These are phyloP conservation scores for Plumapathes pennacea DNA, from an alignment of 92 coral and sea anemone species.

Conservation along the genomic window DNA sequence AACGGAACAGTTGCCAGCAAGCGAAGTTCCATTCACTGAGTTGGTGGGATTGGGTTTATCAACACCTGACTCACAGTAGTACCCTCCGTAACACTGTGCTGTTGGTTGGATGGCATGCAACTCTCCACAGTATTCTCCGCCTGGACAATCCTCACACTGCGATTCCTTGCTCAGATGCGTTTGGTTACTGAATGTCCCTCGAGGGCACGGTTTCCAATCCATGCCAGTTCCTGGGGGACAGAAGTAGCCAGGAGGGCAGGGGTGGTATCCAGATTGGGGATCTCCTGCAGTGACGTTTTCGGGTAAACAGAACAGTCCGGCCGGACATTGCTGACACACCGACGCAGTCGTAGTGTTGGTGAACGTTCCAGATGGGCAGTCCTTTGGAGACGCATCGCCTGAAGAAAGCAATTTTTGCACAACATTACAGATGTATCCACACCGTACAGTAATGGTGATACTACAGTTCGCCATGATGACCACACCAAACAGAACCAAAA, in stretches of 20 bases:
- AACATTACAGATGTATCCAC: too few species aligned
- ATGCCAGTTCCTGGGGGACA: conserved; percentile 92
- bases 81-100: conserved; percentile 74
- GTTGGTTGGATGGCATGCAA: conserved; percentile 63
- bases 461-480: too few species aligned
- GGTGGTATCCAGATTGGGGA: conserved; percentile 84
- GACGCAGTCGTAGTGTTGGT: conserved; percentile 84
- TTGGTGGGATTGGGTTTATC: conserved; percentile 81
- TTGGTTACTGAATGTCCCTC: conserved; percentile 80
- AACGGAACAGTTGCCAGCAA: conserved; percentile 79
- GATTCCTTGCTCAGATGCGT: conserved; percentile 59
- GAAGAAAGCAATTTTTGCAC: too few species aligned
- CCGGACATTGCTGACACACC: conserved; percentile 85
- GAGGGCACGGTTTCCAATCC: conserved; percentile 93
- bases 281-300: conserved; percentile 95
- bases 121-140: conserved; percentile 80
- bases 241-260: conserved; percentile 88
- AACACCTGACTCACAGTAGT: conserved; percentile 83
- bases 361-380: conserved; percentile 77
- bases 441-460: too few species aligned
- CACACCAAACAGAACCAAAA: too few species aligned
- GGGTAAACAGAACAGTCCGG: conserved; percentile 84
- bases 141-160: conserved; percentile 88
- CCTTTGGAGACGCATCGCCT: conserved; percentile 82
- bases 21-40: conserved; percentile 61